These are phyloP conservation scores for Sebastes iracundus DNA, from an alignment of 2,797 vertebrate genomes.

Conservation along the genomic window DNA sequence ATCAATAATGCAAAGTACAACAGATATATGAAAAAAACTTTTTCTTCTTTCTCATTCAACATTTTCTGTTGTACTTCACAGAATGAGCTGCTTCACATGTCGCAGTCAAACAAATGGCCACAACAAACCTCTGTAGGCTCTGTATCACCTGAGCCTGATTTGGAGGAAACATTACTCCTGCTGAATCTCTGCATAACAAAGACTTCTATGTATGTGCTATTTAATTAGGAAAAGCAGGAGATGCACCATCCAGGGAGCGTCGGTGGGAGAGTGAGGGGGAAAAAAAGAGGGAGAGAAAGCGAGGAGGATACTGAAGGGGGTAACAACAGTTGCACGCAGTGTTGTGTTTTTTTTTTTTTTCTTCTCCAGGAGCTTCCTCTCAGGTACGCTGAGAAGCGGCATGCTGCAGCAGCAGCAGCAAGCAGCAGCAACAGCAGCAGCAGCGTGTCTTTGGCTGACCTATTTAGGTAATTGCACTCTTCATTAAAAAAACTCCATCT, in stretches of 20 bases:
- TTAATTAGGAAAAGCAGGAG: constrained; percentile 69
- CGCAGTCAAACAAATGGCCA: constrained; percentile 32
- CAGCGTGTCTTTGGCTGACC: constrained; percentile 89
- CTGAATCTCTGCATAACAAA: constrained; percentile 53
- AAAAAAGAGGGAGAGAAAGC: constrained; percentile 28
- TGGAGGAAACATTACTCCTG: constrained; percentile 36
- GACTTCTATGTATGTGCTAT: constrained; percentile 50
- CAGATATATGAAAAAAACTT: background rate
- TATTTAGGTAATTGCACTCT: constrained; percentile 92
- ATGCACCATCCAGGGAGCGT: constrained; percentile 43
- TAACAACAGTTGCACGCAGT: constrained; percentile 69
- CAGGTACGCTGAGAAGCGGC: constrained; percentile 81
- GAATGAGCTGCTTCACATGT: background rate
- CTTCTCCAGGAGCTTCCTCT: constrained; percentile 74
- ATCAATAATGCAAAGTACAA: background rate
- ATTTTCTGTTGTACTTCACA: background rate
- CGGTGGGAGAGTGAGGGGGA: constrained; percentile 17
- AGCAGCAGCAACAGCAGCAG: constrained; percentile 58
- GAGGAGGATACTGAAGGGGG: constrained; percentile 38
- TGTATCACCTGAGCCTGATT: constrained; percentile 22
- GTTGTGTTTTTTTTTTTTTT: constrained; percentile 33
- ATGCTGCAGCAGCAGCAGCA: constrained; percentile 52
- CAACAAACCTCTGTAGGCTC: background rate
- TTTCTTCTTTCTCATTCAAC: background rate
- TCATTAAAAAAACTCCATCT: constrained; percentile 91